Percentiles rank a stretch among this genome's conserved stretches.
These are phyloP conservation scores for Podarcis lilfordi DNA, from an alignment of 2,797 vertebrate species.

Conservation along the genomic window DNA sequence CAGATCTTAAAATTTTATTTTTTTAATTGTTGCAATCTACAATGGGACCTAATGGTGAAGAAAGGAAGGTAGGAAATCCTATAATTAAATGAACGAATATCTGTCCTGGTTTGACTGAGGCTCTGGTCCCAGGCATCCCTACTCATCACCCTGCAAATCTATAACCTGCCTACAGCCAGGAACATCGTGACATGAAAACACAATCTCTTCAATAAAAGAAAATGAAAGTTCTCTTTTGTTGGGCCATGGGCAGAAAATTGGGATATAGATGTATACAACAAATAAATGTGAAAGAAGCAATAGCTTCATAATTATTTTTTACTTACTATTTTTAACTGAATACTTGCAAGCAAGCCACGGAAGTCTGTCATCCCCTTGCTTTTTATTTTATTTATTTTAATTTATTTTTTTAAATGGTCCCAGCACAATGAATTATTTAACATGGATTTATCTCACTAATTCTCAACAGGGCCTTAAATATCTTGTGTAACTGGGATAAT, in stretches of 20 bases:
- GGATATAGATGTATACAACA: not conserved
- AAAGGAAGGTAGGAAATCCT: too few species aligned
- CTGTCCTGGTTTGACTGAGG: not conserved
- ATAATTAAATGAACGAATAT: not conserved
- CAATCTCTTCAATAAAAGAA: not conserved
- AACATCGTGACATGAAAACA: not conserved
- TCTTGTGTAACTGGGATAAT: slow-evolving; percentile 51
- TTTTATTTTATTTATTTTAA: slow-evolving; percentile 5
- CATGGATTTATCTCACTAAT: not conserved
- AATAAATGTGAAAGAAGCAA: not conserved
- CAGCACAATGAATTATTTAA: not conserved
- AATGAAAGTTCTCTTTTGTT: not conserved
- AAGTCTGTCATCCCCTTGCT: not conserved
- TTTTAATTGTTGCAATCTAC: too few species aligned
- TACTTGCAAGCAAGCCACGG: not conserved
- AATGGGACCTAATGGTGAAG: too few species aligned
- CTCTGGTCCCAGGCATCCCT: not conserved
- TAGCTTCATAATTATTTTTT: not conserved
- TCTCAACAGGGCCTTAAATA: slow-evolving; percentile 22
- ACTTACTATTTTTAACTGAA: not conserved
- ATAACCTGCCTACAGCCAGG: not conserved
- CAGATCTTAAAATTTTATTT: too few species aligned
- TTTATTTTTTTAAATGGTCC: not conserved
- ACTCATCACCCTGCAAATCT: not conserved
- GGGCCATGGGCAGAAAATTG: not conserved